Base-by-base conservation (phyloP, 2,113 vertebrate species). In the Melanostigma gelatinosum region DNA sequence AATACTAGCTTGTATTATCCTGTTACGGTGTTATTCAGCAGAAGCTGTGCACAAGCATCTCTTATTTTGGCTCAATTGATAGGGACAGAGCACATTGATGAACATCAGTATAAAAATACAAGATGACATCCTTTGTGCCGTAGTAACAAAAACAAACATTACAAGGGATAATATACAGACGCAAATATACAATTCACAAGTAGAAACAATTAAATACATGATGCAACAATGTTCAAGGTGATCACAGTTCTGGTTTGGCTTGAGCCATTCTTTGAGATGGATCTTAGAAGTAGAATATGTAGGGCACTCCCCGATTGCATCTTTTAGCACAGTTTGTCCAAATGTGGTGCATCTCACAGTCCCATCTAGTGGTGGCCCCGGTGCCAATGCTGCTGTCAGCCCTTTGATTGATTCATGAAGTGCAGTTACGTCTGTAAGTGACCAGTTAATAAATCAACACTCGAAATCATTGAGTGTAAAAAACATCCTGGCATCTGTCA, bases 1-100 rank as follows among this genome's bases (percentile, higher is more conserved):
- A 48, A 82, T 72, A 40, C 73, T 1, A 46, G n/a, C 55, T 60
- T 72, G 62, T 54, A 16, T 40, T 71, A 76, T 58, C 85, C 77
- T 65, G 20, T 66, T 77, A 36, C n/a, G 66, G 40, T 57, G 36
- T 63, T 38, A 36, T 58, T 46, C 10, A 60, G 38, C 8, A 57
- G 42, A 77, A 75, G 42, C 40, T 78, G 52, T 11, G 36, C 27
- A 46, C 29, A 40, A n/a, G 70, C 13, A 22, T 48, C 48, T 77
- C 8, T 42, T 42, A 42, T 42, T 42, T 42, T 42, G 40, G 40
- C 10, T 42, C 40, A 42, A 12, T 42, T 42, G 9, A 42, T 11
- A 42, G 40, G 40, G 40, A 42, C 40, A 42, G 40, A 42, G 40
- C 10, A 42, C 8, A 8, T 42, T 42, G 3, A 42, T 12, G 2